Evolutionary conservation across 1,140 invertebrate genomes (phyloP), one percentile per base, ranked within the genome.

Genomic region (Sycophaga agraensis): DNA sequence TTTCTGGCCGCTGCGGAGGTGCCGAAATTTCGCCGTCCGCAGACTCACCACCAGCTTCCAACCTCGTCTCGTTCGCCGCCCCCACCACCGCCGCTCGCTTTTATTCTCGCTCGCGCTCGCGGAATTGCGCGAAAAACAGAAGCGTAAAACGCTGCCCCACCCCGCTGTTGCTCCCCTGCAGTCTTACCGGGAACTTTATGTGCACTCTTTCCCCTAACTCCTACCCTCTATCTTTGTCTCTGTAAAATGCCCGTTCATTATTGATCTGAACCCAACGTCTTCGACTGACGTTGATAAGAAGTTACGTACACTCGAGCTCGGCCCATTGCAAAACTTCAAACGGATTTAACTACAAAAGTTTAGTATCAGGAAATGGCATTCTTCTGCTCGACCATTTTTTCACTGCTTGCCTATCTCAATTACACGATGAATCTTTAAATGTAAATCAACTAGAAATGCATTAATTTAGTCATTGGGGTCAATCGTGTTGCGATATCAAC

Each of bases 211-310:
- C 28, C 11, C 11, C 28, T 31, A 6, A 4, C 11, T 31, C 28
- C 11, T 31, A 4, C 11, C 11, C 28, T 31, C 11, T 11, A 6
- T 31, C 28, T 31, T 31, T 11, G 4, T 31, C 28, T 31, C 11
- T 11, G 4, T 31, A 4, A 6, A 6, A 4, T 31, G 4, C 28
- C 11, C 28, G 28, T 31, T 31, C 28, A 35, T 50, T 50, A 50
- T 50, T 50, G 48, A 50, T 50, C 48, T 21, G 35, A 16, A 50
- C 48, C n/a, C 48, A 50, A 50, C 48, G 28, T 17, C 31, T 50
- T 50, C 48, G 48, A 35, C 31, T 35, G 28, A 50, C 31, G 35
- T 50, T 50, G 26, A 50, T 50, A 50, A 50, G 48, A 50, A 50
- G 1, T 50, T 50, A 50, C 35, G 26, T 48, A 31, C 21, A 21